Percentiles rank a stretch among this genome's conserved stretches.
Conservation (phyloP, 2,888 invertebrate species). For the Plebejus argus region DNA sequence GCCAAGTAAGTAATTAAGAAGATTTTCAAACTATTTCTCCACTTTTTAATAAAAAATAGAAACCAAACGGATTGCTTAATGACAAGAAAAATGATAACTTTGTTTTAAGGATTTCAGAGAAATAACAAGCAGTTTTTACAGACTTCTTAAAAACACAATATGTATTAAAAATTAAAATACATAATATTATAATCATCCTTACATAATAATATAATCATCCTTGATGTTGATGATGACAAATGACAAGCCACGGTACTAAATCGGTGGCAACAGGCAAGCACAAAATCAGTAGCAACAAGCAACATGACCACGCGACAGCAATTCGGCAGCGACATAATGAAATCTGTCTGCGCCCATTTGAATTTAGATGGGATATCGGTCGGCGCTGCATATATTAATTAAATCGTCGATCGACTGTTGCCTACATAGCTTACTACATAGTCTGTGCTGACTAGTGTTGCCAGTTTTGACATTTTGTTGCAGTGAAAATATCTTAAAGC, state of each 20-base stretch:
- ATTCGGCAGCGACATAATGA: constrained; percentile 48
- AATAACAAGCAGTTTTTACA: too few relatives aligned
- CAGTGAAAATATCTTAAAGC: too few relatives aligned
- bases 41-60: too few relatives aligned
- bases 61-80: too few relatives aligned
- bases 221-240: neutral
- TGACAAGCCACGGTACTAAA: neutral
- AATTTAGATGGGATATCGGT: constrained; percentile 61
- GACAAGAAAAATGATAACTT: too few relatives aligned
- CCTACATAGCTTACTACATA: neutral
- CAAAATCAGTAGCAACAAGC: constrained; percentile 9
- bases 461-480: neutral
- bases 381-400: constrained; percentile 54
- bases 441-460: neutral
- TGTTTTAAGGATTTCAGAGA: too few relatives aligned
- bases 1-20: too few relatives aligned
- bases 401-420: constrained; percentile 40
- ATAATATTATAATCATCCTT: too few relatives aligned
- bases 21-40: too few relatives aligned
- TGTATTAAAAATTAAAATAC: too few relatives aligned
- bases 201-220: too few relatives aligned
- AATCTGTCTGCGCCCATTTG: constrained; percentile 59
- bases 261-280: neutral
- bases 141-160: too few relatives aligned
- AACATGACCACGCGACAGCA: neutral